Base-by-base conservation (phyloP, 1,140 invertebrate genomes). In the Drosophila chauvacae region DNA sequence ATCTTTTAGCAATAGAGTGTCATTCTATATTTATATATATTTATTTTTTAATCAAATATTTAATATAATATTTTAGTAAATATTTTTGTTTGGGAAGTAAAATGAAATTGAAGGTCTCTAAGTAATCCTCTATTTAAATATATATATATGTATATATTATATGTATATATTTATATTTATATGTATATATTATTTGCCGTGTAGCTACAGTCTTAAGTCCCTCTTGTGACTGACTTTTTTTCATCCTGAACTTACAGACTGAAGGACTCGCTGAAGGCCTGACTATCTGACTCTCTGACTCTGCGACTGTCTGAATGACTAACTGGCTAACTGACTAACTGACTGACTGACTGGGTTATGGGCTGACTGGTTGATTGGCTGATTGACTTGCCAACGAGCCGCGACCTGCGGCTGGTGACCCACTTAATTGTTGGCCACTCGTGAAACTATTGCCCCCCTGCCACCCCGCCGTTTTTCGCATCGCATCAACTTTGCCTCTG, bases 381-480 rank as follows among this genome's bases (percentile, higher is more conserved):
- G 83, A 87, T 83, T 83, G 84, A 87, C 84, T 87, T 84, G 80
- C 71, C 83, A 69, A 88, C 77, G 76, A 71, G 51, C 58, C 74
- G 57, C 75, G 75, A 71, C 76, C 76, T 68, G 56, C 62, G 70
- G 60, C 71, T 70, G 57, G 71, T 58, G 72, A 76, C 85, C 47
- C 53, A 77, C 76, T 88, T 88, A 87, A 83, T 87, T 87, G 83
- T 76, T 68, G 64, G 74, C 59, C 60, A 58, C 64, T 72, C 50
- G 41, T 51, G 53, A 64, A 78, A 74, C 78, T 70, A 71, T 62
- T 53, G 42, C 30, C 37, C 30, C 23, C 23, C 45, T 2, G 10
- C 10, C 28, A 9, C 23, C 28, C 41, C n/a, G 23, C 18, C 11
- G 7, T 47, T 23, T 47, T 14, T 51, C 44, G 53, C 51, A 20